Percentiles rank a stretch among this genome's conserved stretches.
Evolutionary conservation across 2,113 vertebrate genomes (phyloP).

Genomic region (Boleophthalmus pectinirostris): DNA sequence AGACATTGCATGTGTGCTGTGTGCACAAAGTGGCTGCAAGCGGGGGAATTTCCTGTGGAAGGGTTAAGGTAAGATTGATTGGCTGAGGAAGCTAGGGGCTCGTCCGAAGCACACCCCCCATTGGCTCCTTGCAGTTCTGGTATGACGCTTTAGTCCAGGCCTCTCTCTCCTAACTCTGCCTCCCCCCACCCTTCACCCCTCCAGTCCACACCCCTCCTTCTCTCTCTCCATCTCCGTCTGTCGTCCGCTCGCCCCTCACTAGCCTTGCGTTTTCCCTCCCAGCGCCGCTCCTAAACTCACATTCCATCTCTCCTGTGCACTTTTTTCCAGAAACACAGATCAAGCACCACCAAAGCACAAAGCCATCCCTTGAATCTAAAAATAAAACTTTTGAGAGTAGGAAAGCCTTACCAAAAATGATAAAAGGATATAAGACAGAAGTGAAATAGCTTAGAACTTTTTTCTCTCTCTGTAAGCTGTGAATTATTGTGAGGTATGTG

Average conservation of each 20-base stretch:
- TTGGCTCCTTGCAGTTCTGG: slow-evolving; percentile 63
- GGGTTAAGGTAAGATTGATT: slow-evolving; percentile 56
- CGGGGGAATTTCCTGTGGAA: slow-evolving; percentile 71
- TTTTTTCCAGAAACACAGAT: slow-evolving; percentile 62
- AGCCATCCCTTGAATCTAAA: slow-evolving; percentile 74
- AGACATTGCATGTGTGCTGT: slow-evolving; percentile 8
- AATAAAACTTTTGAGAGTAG: slow-evolving; percentile 55
- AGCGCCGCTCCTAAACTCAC: slow-evolving; percentile 62
- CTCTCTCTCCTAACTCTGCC: slow-evolving; percentile 22
- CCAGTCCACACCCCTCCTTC: slow-evolving; percentile 1
- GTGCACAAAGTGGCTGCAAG: slow-evolving; percentile 41
- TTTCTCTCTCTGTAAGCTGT: slow-evolving; percentile 11
- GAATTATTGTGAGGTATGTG: slow-evolving; percentile 40
- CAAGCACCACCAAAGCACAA: slow-evolving; percentile 68
- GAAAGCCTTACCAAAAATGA: slow-evolving; percentile 41
- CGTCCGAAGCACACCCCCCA: slow-evolving; percentile 53
- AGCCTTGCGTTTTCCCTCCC: slow-evolving; percentile 15
- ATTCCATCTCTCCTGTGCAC: slow-evolving; percentile 66
- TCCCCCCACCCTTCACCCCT: slow-evolving; percentile 1
- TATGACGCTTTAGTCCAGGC: slow-evolving; percentile 69
- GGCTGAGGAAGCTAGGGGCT: slow-evolving; percentile 67
- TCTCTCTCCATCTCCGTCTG: slow-evolving; percentile 28
- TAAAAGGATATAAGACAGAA: slow-evolving; percentile 33
- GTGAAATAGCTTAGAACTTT: slow-evolving; percentile 20
- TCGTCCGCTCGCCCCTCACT: slow-evolving; percentile 19